Percentiles rank a stretch among this genome's conserved stretches.
phyloP scores from a whole-genome alignment of 2,888 invertebrate genomes.

The Noctua janthina region DNA sequence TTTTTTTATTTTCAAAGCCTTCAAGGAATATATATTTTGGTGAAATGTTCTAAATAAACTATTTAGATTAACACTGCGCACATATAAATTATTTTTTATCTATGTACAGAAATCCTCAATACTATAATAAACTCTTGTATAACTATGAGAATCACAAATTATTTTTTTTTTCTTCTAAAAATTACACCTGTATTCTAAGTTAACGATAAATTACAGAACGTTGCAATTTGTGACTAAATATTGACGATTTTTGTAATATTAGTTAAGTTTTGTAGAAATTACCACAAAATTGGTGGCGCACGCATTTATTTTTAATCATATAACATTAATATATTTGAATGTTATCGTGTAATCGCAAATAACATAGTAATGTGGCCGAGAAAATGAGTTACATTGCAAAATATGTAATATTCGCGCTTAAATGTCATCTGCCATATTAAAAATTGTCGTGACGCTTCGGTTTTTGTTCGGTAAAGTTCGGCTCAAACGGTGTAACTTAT shows the following conservation, averaged over 20 bases:
- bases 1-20: slow-evolving; percentile 73
- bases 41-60: slow-evolving; percentile 73
- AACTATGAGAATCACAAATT: slow-evolving; percentile 14
- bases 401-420: slow-evolving; percentile 70
- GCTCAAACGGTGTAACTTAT: slow-evolving; percentile 72
- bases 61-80: slow-evolving; percentile 71
- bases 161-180: not conserved
- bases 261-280: slow-evolving; percentile 25
- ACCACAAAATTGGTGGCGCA: slow-evolving; percentile 18
- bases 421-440: slow-evolving; percentile 64
- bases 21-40: slow-evolving; percentile 80
- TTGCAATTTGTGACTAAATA: slow-evolving; percentile 18
- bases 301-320: slow-evolving; percentile 61
- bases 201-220: slow-evolving; percentile 21
- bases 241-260: slow-evolving; percentile 13
- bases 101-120: slow-evolving; percentile 59
- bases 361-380: slow-evolving; percentile 55
- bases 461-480: slow-evolving; percentile 65
- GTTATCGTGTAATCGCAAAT: slow-evolving; percentile 63
- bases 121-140: slow-evolving; percentile 22
- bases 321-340: slow-evolving; percentile 64
- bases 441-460: slow-evolving; percentile 67
- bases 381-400: slow-evolving; percentile 64
- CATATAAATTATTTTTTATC: slow-evolving; percentile 73
- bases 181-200: slow-evolving; percentile 19